phyloP scores from a whole-genome alignment of 2,113 vertebrate species.

The Elaphurus davidianus region DNA sequence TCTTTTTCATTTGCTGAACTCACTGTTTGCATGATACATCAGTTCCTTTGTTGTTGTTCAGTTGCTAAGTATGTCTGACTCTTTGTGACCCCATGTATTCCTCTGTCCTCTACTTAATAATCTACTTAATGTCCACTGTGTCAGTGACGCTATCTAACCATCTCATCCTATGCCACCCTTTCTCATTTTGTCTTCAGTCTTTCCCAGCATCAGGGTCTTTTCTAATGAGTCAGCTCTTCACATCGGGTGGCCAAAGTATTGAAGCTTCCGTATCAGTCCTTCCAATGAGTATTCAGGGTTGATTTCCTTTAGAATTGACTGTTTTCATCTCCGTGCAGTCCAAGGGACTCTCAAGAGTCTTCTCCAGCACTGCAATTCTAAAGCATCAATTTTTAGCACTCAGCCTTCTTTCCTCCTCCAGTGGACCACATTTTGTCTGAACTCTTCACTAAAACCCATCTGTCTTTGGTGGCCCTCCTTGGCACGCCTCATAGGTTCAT shows the following conservation, averaged over 20 bases:
- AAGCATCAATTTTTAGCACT: background rate
- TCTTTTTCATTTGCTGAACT: background rate
- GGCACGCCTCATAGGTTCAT: background rate
- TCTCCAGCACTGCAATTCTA: background rate
- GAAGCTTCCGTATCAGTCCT: background rate
- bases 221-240: background rate
- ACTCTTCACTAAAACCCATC: background rate
- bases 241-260: background rate
- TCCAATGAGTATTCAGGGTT: background rate
- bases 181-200: background rate
- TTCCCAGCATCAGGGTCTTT: background rate
- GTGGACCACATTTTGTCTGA: background rate
- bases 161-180: background rate
- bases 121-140: background rate
- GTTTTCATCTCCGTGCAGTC: background rate
- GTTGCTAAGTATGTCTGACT: background rate
- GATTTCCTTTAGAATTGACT: background rate
- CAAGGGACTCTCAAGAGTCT: background rate
- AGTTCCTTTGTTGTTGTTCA: background rate
- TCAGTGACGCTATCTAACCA: background rate
- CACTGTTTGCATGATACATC: background rate
- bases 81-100: background rate
- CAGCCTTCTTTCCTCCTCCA: background rate
- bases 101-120: background rate
- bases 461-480: background rate